Evolutionary conservation across 2,888 invertebrate genomes (phyloP).

Genomic region (Sipha maydis): DNA sequence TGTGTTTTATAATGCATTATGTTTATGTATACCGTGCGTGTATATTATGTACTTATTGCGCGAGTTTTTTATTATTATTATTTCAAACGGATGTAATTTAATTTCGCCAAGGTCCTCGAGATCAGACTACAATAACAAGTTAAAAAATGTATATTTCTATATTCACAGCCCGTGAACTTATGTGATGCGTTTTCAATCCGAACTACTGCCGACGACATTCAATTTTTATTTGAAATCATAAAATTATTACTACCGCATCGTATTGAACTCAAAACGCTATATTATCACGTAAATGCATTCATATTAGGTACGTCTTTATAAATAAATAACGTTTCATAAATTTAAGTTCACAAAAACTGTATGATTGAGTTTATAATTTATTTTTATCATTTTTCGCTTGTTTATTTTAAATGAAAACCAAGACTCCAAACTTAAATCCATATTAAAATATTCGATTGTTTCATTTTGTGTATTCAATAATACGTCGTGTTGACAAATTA

Average conservation of each 20-base stretch:
- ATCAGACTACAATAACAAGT: constrained; percentile 60
- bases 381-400: background rate
- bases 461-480: background rate
- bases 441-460: background rate
- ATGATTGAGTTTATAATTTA: background rate
- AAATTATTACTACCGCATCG: background rate
- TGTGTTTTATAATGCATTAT: background rate
- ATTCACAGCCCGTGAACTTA: constrained; percentile 34
- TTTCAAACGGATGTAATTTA: constrained; percentile 60
- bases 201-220: background rate
- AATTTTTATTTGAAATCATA: background rate
- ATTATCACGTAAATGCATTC: background rate
- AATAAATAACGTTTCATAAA: background rate
- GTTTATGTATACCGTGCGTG: background rate
- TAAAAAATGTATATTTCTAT: constrained; percentile 10
- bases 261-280: background rate
- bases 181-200: constrained; percentile 35
- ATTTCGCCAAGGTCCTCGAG: constrained; percentile 59
- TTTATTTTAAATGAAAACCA: background rate
- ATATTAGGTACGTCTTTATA: background rate
- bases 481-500: constrained; percentile 8
- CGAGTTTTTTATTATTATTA: constrained; percentile 54
- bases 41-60: constrained; percentile 42
- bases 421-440: constrained; percentile 8
- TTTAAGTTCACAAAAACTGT: background rate